phyloP scores from a whole-genome alignment of 2,888 invertebrate species.

The Caenorhabditis drosophilae region DNA sequence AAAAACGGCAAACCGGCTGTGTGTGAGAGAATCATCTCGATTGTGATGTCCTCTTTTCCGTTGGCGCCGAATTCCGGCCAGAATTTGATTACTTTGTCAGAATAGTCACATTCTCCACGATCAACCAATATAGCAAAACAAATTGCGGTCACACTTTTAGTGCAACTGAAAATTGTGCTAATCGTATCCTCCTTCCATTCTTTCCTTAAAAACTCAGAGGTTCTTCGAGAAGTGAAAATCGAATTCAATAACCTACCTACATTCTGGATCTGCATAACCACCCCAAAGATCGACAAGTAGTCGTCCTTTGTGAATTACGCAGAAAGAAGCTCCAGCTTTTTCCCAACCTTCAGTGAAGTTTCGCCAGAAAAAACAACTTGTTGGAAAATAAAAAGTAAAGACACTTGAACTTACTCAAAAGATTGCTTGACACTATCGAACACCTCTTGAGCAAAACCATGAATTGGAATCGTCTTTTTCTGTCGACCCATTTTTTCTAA shows the following conservation, averaged over 20 bases:
- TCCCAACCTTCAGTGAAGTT: conserved; percentile 66
- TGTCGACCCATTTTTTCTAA: too few relatives aligned
- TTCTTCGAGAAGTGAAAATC: background rate
- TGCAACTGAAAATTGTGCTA: conserved; percentile 69
- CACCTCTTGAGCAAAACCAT: too few relatives aligned
- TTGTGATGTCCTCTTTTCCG: conserved; percentile 69
- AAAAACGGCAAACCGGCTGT: conserved; percentile 69
- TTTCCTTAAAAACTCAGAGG: conserved; percentile 29
- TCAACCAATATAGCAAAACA: conserved; percentile 67
- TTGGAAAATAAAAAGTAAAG: too few relatives aligned
- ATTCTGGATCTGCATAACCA: conserved; percentile 69
- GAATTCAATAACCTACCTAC: conserved; percentile 15
- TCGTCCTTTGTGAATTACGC: conserved; percentile 69
- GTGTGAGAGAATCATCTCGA: conserved; percentile 69
- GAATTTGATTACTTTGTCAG: conserved; percentile 64
- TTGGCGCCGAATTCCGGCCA: conserved; percentile 71
- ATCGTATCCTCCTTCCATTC: conserved; percentile 70
- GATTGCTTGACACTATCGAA: too few relatives aligned
- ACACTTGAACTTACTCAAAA: too few relatives aligned
- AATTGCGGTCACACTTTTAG: conserved; percentile 63
- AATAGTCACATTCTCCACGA: conserved; percentile 68
- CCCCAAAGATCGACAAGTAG: conserved; percentile 70
- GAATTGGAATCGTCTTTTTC: too few relatives aligned
- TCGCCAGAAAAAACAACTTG: conserved; percentile 15
- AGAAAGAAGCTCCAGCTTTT: conserved; percentile 68